Conservation (phyloP, 2,113 vertebrate species). For the Pardalotus punctatus region DNA sequence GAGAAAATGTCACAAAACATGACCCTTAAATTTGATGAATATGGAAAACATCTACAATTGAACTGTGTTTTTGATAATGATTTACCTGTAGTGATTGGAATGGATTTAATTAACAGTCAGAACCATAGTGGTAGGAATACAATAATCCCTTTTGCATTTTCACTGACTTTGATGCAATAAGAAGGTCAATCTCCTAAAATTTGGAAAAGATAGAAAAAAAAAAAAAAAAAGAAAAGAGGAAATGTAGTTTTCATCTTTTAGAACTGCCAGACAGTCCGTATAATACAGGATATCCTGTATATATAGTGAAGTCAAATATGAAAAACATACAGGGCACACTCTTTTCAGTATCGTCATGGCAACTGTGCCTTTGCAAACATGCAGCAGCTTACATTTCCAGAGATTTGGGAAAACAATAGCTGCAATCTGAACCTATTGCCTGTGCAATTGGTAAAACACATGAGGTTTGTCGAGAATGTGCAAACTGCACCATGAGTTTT, state of each 20-base stretch:
- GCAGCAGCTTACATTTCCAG: neutral
- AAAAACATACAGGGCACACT: neutral
- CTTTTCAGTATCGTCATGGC: neutral
- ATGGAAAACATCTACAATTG: neutral
- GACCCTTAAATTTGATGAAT: neutral
- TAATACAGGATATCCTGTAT: conserved; percentile 23
- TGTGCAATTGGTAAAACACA: neutral
- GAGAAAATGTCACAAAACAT: neutral
- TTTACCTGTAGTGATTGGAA: neutral
- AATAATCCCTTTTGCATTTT: neutral
- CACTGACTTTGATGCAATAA: neutral
- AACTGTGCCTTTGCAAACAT: neutral
- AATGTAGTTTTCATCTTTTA: neutral
- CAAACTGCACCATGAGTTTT: neutral
- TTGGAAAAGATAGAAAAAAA: neutral
- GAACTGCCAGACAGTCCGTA: neutral
- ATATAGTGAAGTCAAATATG: neutral
- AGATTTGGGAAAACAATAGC: neutral
- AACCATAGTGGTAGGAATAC: neutral
- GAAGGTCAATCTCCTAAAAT: neutral
- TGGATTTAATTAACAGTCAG: neutral
- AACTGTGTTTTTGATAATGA: neutral
- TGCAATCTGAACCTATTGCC: neutral
- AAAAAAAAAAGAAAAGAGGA: neutral
- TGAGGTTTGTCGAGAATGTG: neutral